Conservation (phyloP, 2,113 vertebrate genomes). For the Rhizomys pruinosus region DNA sequence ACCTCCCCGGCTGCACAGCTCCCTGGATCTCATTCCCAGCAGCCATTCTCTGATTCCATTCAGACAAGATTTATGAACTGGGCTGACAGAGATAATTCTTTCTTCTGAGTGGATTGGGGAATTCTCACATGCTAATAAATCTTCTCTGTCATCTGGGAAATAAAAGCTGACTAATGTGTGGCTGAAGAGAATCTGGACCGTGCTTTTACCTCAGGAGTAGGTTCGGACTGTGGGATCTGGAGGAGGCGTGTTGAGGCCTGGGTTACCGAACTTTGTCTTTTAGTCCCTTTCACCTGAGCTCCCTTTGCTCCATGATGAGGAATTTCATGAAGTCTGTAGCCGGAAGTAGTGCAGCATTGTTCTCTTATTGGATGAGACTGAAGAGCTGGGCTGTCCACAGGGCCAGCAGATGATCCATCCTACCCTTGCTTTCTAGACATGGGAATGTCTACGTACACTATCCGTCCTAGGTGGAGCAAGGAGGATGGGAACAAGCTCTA, state of each 20-base stretch:
- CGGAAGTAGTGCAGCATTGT: not conserved
- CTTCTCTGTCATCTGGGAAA: slow-evolving; percentile 45
- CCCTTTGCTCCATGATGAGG: not conserved
- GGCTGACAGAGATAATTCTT: slow-evolving; percentile 53
- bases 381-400: not conserved
- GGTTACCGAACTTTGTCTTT: not conserved
- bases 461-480: not conserved
- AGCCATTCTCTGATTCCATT: slow-evolving; percentile 30
- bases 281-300: not conserved
- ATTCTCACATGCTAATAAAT: slow-evolving; percentile 64
- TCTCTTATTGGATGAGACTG: not conserved
- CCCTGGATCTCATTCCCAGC: not conserved
- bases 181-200: slow-evolving; percentile 20
- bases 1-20: not conserved
- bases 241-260: not conserved
- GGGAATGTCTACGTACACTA: not conserved
- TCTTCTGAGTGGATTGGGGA: slow-evolving; percentile 25
- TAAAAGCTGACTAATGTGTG: slow-evolving; percentile 50
- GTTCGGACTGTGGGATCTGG: not conserved
- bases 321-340: not conserved
- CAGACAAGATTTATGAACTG: slow-evolving; percentile 70
- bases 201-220: not conserved
- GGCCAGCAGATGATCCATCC: not conserved
- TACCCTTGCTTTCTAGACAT: not conserved
- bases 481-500: not conserved